Evolutionary conservation across 2,113 vertebrate species (phyloP).

Genomic region (Callospermophilus lateralis): DNA sequence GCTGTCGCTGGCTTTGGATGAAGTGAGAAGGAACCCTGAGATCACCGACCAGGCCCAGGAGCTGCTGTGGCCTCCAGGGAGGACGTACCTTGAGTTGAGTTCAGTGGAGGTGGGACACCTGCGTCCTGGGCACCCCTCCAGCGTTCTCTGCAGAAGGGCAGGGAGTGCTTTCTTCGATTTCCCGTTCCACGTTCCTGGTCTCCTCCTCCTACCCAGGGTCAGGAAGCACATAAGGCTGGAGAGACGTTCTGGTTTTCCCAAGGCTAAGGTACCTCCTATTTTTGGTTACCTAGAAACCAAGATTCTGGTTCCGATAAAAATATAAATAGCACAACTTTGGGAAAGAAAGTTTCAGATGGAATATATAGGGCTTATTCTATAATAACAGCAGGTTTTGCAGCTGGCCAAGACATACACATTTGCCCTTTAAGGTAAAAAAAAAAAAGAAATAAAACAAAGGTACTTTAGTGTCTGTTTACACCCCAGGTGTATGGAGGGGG

Average conservation of each 20-base stretch:
- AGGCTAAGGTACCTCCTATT: not conserved
- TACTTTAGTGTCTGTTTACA: not conserved
- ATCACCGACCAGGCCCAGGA: too few species aligned
- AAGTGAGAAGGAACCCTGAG: not conserved
- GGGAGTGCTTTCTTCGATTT: not conserved
- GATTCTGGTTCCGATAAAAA: not conserved
- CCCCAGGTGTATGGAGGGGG: not conserved
- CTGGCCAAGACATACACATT: not conserved
- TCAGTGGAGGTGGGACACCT: too few species aligned
- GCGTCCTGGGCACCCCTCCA: too few species aligned
- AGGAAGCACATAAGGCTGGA: not conserved
- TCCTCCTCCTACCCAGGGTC: not conserved
- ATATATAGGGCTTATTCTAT: not conserved
- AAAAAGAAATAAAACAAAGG: not conserved
- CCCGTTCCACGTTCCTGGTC: not conserved
- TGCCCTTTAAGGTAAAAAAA: not conserved
- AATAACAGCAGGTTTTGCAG: not conserved
- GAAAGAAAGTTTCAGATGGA: not conserved
- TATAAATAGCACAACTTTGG: not conserved
- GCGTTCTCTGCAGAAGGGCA: accelerated
- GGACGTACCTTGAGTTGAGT: too few species aligned
- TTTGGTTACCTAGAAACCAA: not conserved
- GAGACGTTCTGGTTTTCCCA: not conserved
- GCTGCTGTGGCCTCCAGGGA: too few species aligned
- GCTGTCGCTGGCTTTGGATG: not conserved